Evolutionary conservation across 2,113 vertebrate species (phyloP).

Genomic region (Festucalex cinctus): DNA sequence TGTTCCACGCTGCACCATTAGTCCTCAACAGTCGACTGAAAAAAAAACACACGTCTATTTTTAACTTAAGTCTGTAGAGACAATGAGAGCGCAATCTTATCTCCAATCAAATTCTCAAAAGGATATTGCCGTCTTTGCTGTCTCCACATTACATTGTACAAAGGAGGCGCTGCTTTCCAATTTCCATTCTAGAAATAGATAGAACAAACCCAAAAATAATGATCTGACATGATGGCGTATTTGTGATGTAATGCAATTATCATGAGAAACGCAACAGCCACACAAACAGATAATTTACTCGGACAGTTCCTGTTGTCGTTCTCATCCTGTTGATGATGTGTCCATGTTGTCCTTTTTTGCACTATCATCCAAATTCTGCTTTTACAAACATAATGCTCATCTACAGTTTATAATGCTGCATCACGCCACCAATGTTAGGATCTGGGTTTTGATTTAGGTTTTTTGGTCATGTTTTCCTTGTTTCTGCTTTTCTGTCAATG

Average conservation of each 20-base stretch:
- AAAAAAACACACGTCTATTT: slow-evolving; percentile 53
- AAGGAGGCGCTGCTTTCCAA: slow-evolving; percentile 26
- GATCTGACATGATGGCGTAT: slow-evolving; percentile 39
- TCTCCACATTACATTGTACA: slow-evolving; percentile 26
- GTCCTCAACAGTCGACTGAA: slow-evolving; percentile 14
- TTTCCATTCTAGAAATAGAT: slow-evolving; percentile 30
- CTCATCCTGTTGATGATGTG: not conserved
- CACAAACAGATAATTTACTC: not conserved
- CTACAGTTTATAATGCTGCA: too few species aligned
- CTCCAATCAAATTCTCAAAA: slow-evolving; percentile 47
- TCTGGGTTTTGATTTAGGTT: too few species aligned
- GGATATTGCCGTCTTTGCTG: slow-evolving; percentile 29
- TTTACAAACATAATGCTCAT: too few species aligned
- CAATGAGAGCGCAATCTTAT: slow-evolving; percentile 30
- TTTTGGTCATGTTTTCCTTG: too few species aligned
- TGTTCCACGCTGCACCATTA: slow-evolving; percentile 47
- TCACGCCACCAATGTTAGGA: too few species aligned
- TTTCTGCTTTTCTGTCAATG: too few species aligned
- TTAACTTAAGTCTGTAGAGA: slow-evolving; percentile 30
- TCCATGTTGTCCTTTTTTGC: not conserved
- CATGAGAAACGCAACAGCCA: slow-evolving; percentile 5
- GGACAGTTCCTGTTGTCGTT: not conserved
- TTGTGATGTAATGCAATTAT: slow-evolving; percentile 19
- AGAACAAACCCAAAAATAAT: slow-evolving; percentile 38
- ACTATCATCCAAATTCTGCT: not conserved